phyloP scores from a whole-genome alignment of 2,888 invertebrate genomes.

The Siphlonurus alternatus region DNA sequence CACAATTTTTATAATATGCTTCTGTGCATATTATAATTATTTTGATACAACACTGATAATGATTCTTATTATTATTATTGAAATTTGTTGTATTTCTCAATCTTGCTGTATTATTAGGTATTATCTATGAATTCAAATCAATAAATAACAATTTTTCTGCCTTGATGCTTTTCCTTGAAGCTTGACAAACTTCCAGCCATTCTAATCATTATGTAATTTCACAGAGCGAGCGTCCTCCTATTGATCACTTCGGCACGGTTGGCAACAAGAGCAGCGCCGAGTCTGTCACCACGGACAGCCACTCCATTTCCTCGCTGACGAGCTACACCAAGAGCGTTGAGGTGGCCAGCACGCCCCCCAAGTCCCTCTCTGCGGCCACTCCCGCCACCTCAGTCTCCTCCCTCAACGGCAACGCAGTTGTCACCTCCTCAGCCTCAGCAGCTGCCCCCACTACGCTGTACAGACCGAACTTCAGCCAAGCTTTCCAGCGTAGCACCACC shows the following conservation, averaged over 20 bases:
- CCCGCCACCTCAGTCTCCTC: constrained; percentile 7
- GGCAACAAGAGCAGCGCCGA: not conserved
- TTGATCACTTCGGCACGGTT: not conserved
- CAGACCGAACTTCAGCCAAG: constrained; percentile 53
- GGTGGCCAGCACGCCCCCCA: not conserved
- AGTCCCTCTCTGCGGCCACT: not conserved
- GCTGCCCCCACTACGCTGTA: constrained; percentile 47
- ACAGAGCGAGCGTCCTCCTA: not conserved
- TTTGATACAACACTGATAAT: too few species aligned
- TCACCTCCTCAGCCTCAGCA: constrained; percentile 13
- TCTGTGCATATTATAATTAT: too few species aligned
- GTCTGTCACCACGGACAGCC: not conserved
- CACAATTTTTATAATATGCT: too few species aligned
- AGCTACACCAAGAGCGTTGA: not conserved
- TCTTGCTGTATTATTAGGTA: too few species aligned
- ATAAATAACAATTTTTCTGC: too few species aligned
- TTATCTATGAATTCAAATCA: too few species aligned
- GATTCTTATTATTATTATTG: too few species aligned
- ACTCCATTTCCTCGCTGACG: not conserved
- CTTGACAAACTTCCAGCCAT: too few species aligned
- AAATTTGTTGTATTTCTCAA: too few species aligned
- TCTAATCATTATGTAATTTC: not conserved
- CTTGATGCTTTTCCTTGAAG: too few species aligned
- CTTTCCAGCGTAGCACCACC: constrained; percentile 39
- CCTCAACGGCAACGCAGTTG: constrained; percentile 24